phyloP scores from a whole-genome alignment of 2,888 invertebrate species.

The Crematogaster levior region DNA sequence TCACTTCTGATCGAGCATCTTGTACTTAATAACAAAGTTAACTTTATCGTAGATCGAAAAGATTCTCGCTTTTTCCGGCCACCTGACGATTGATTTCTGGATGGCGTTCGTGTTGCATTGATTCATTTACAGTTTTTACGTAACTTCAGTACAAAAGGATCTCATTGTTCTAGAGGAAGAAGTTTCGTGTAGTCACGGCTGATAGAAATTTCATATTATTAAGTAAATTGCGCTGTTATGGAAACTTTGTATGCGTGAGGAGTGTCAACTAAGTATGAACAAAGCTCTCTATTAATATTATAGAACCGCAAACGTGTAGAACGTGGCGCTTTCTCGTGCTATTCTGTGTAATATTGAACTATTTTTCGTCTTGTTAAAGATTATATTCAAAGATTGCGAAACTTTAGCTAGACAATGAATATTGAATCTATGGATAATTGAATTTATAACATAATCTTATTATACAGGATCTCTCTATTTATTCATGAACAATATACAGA shows the following conservation, averaged over 20 bases:
- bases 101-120: not conserved
- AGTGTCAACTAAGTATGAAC: conserved; percentile 32
- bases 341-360: conserved; percentile 18
- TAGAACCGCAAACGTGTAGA: conserved; percentile 20
- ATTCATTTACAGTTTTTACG: conserved; percentile 7
- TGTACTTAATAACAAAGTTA: conserved; percentile 67
- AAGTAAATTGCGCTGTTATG: conserved; percentile 26
- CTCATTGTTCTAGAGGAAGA: not conserved
- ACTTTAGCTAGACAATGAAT: conserved; percentile 15
- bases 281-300: conserved; percentile 38
- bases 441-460: conserved; percentile 1
- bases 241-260: conserved; percentile 30
- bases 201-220: conserved; percentile 36
- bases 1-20: conserved; percentile 46
- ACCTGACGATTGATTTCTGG: conserved; percentile 19
- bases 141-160: not conserved
- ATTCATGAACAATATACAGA: not conserved
- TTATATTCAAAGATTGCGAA: conserved; percentile 21
- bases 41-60: conserved; percentile 55
- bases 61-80: conserved; percentile 38
- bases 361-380: conserved; percentile 29
- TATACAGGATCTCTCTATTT: not conserved
- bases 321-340: not conserved
- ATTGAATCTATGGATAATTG: conserved; percentile 5
- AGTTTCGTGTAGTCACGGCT: not conserved